These are phyloP conservation scores for Ammodramus savannarum DNA, from an alignment of 2,113 vertebrate genomes.

Conservation along the genomic window DNA sequence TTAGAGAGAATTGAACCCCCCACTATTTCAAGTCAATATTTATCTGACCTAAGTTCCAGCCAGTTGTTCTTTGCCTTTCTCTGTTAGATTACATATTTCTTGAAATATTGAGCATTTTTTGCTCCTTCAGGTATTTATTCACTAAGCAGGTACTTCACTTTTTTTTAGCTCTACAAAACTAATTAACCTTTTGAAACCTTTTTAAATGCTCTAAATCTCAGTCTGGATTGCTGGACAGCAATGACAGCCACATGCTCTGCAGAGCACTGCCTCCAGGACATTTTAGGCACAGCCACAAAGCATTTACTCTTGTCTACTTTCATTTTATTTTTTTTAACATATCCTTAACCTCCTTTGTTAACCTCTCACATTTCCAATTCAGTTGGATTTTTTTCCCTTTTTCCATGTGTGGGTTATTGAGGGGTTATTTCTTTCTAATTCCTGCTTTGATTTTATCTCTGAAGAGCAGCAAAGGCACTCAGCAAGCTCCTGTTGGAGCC, in stretches of 20 bases:
- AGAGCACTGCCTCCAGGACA: not conserved
- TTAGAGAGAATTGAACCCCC: not conserved
- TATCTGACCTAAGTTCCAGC: not conserved
- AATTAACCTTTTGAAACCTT: constrained; percentile 38
- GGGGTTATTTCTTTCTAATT: not conserved
- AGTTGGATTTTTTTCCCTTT: not conserved
- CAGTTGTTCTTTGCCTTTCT: not conserved
- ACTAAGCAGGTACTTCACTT: not conserved
- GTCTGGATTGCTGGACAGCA: not conserved
- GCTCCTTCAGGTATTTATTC: not conserved
- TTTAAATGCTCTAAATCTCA: not conserved
- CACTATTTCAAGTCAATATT: not conserved
- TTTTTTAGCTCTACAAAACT: not conserved
- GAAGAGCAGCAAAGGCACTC: not conserved
- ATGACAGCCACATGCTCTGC: not conserved
- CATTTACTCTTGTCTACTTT: not conserved
- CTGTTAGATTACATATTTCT: not conserved
- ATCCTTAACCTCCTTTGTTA: not conserved
- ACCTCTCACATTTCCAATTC: not conserved
- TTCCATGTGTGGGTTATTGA: not conserved
- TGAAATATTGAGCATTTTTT: not conserved
- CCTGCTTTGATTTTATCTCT: not conserved
- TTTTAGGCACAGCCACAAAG: not conserved
- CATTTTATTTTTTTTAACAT: not conserved
- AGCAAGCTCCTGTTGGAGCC: not conserved